These are phyloP conservation scores for Diaperis boleti DNA, from an alignment of 2,888 invertebrate genomes.

Conservation along the genomic window DNA sequence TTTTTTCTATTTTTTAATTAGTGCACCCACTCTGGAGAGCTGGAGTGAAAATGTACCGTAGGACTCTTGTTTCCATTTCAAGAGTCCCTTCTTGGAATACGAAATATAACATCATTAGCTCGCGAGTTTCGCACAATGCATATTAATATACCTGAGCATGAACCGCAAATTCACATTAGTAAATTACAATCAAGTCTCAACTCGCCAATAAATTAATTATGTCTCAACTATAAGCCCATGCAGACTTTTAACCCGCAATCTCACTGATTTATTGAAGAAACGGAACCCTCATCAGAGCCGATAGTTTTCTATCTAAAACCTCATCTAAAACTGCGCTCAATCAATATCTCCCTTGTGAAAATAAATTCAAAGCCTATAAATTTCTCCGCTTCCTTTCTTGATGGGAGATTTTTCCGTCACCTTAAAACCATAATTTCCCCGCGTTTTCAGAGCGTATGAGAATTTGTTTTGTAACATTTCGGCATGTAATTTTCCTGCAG, in stretches of 20 bases:
- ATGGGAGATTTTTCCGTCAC: neutral
- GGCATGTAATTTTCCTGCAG: constrained; percentile 4
- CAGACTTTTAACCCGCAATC: too few relatives aligned
- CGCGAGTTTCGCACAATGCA: neutral
- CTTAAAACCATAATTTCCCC: neutral
- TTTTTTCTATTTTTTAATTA: too few relatives aligned
- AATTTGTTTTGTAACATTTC: constrained; percentile 5
- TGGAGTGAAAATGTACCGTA: too few relatives aligned
- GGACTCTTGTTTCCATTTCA: too few relatives aligned
- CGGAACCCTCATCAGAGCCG: too few relatives aligned
- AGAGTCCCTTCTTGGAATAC: too few relatives aligned
- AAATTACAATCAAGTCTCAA: neutral
- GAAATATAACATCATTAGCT: neutral
- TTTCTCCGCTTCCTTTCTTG: neutral
- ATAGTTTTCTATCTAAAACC: too few relatives aligned
- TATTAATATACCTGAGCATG: neutral
- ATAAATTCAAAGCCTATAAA: neutral
- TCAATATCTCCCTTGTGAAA: too few relatives aligned
- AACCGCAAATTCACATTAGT: neutral
- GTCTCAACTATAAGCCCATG: too few relatives aligned
- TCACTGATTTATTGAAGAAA: too few relatives aligned
- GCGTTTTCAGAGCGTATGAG: neutral
- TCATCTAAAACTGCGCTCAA: too few relatives aligned
- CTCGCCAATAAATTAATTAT: neutral
- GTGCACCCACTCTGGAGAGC: too few relatives aligned